Conservation (phyloP, 2,888 invertebrate species). For the Heteromyza rotundicornis region DNA sequence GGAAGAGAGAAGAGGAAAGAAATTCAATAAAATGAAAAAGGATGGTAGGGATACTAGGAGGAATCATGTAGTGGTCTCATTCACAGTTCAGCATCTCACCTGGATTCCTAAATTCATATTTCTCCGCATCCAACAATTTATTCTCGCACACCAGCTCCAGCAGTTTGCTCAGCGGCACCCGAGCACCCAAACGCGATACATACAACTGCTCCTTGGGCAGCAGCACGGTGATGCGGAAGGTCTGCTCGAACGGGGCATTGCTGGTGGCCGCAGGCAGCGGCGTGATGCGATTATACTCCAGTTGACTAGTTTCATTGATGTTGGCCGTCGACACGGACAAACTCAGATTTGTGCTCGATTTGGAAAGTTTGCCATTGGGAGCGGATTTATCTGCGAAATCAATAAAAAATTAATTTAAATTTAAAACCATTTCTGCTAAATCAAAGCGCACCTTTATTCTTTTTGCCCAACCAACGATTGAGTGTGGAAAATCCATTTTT, state of each 20-base stretch:
- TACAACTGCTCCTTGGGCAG: slow-evolving; percentile 81
- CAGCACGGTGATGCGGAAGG: slow-evolving; percentile 68
- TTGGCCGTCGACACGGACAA: slow-evolving; percentile 50
- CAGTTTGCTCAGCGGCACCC: slow-evolving; percentile 72
- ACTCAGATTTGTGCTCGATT: slow-evolving; percentile 54
- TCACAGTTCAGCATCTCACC: slow-evolving; percentile 61
- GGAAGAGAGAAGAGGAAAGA: neutral
- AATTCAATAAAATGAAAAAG: neutral
- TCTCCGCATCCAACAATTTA: slow-evolving; percentile 74
- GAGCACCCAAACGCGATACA: slow-evolving; percentile 76
- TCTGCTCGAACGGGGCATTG: slow-evolving; percentile 63
- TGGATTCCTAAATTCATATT: slow-evolving; percentile 81
- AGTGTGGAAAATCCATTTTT: slow-evolving; percentile 62
- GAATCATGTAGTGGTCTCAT: neutral
- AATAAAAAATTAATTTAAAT: neutral
- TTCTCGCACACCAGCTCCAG: slow-evolving; percentile 76
- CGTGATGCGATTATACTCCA: slow-evolving; percentile 61
- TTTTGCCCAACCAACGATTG: slow-evolving; percentile 62
- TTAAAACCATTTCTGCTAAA: neutral
- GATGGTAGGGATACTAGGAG: neutral
- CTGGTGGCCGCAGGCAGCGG: slow-evolving; percentile 59
- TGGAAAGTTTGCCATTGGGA: slow-evolving; percentile 55
- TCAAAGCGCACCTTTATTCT: slow-evolving; percentile 53
- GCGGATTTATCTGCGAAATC: slow-evolving; percentile 42
- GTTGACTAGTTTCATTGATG: slow-evolving; percentile 61